These are phyloP conservation scores for Camelus dromedarius DNA, from an alignment of 2,113 vertebrate genomes.

Conservation along the genomic window DNA sequence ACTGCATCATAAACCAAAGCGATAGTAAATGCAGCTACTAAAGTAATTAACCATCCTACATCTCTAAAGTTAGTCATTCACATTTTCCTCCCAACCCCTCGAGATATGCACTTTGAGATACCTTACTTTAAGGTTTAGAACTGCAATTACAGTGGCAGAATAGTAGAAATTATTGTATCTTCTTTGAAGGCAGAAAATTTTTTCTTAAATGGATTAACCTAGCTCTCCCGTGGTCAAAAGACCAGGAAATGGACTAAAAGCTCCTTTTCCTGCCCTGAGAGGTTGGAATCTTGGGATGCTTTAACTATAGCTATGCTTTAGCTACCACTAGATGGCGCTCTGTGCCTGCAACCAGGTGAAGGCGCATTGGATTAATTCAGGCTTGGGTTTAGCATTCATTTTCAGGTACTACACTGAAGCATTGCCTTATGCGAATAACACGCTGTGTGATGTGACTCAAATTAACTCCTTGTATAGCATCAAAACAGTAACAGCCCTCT, in stretches of 20 bases:
- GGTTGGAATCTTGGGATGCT: neutral
- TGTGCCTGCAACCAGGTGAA: neutral
- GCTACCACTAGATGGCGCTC: conserved; percentile 66
- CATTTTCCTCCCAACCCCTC: neutral
- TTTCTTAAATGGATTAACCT: neutral
- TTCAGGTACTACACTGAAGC: neutral
- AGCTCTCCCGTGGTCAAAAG: neutral
- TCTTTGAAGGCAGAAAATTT: neutral
- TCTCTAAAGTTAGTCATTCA: conserved; percentile 19
- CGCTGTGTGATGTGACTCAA: neutral
- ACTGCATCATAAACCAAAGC: neutral
- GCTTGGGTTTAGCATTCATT: neutral
- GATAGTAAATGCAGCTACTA: conserved; percentile 9
- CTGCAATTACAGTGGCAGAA: neutral
- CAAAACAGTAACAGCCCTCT: neutral
- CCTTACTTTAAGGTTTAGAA: neutral
- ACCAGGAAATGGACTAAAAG: neutral
- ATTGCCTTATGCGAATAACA: neutral
- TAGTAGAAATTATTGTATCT: neutral
- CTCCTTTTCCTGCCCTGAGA: neutral
- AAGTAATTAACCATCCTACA: neutral
- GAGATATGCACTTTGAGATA: neutral
- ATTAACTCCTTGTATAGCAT: neutral
- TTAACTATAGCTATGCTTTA: neutral
- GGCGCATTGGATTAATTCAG: neutral